Evolutionary conservation across 2,797 vertebrate species (phyloP).

Genomic region (Myotis vivesi): DNA sequence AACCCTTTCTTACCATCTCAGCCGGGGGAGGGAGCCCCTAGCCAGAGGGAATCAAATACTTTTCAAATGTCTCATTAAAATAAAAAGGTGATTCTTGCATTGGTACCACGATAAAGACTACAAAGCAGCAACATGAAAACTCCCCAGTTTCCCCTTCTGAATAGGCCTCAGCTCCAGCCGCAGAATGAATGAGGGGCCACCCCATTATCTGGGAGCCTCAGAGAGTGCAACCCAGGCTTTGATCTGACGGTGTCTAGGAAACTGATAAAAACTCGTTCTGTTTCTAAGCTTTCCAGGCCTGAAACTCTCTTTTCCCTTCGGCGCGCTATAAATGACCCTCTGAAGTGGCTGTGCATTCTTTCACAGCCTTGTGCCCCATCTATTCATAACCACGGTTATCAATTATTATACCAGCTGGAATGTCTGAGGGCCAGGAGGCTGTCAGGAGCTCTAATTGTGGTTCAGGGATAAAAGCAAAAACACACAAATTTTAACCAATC

Average conservation of each 20-base stretch:
- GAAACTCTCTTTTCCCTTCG: slow-evolving; percentile 82
- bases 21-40: slow-evolving; percentile 73
- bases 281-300: slow-evolving; percentile 82
- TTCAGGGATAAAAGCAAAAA: slow-evolving; percentile 79
- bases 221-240: slow-evolving; percentile 79
- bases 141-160: slow-evolving; percentile 75
- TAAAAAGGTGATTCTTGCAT: slow-evolving; percentile 83
- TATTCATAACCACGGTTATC: slow-evolving; percentile 84
- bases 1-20: slow-evolving; percentile 71
- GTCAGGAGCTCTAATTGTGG: slow-evolving; percentile 80
- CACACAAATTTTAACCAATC: slow-evolving; percentile 81
- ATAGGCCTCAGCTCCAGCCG: slow-evolving; percentile 71
- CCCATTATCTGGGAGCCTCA: slow-evolving; percentile 76
- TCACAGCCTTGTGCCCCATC: slow-evolving; percentile 83
- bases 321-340: slow-evolving; percentile 80
- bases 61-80: slow-evolving; percentile 82
- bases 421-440: slow-evolving; percentile 80
- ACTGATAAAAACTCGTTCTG: slow-evolving; percentile 83
- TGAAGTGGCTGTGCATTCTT: slow-evolving; percentile 83
- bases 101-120: slow-evolving; percentile 76
- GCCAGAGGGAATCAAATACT: slow-evolving; percentile 78
- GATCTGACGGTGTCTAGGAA: slow-evolving; percentile 82
- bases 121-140: slow-evolving; percentile 81
- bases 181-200: slow-evolving; percentile 79
- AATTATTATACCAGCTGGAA: slow-evolving; percentile 83